Evolutionary conservation across 2,888 invertebrate species (phyloP), one percentile per base, ranked within the genome.

Genomic region (Cryptocephalus moraei): DNA sequence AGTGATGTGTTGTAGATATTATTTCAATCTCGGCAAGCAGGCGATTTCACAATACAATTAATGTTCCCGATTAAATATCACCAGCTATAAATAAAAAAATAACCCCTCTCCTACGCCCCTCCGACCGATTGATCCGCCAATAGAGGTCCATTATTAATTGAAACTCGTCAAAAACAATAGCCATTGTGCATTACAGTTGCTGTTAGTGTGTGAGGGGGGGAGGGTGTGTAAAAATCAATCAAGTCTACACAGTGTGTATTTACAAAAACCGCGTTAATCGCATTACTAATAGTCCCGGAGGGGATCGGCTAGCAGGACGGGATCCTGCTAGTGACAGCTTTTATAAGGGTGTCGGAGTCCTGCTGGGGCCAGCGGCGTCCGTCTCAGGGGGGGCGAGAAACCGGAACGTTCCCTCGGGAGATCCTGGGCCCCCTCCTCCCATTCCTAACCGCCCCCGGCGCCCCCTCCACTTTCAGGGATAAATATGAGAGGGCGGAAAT

Each of bases 341-440:
- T 68, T 66, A 64, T 66, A 66, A 67, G 68, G 68, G 68, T 67
- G 67, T 64, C 63, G 66, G 61, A 61, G 64, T 62, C 67, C 65
- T 62, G 66, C 60, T 58, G 66, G 55, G 58, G 51, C 53, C 65
- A 62, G 60, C 49, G 64, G 61, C 64, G 64, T 61, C 51, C 62
- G 58, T 60, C 52, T 48, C 51, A 55, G 50, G 52, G 50, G 57
- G 56, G 59, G 59, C 58, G 59, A 58, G 56, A 59, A 58, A 49
- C 57, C 58, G 59, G 53, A 57, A 59, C 55, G 50, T 55, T 36
- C 11, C 36, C 36, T 12, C 12, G 11, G 36, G 36, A 6, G 12
- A n/a, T 36, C 36, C 12, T 36, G 4, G 36, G 12, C n/a, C 11
- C 12, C 11, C 12, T 36, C 12, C 12, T 6, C 4, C 12, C 6